Conservation (phyloP, 1,140 invertebrate genomes). For the Drosophila nasuta region DNA sequence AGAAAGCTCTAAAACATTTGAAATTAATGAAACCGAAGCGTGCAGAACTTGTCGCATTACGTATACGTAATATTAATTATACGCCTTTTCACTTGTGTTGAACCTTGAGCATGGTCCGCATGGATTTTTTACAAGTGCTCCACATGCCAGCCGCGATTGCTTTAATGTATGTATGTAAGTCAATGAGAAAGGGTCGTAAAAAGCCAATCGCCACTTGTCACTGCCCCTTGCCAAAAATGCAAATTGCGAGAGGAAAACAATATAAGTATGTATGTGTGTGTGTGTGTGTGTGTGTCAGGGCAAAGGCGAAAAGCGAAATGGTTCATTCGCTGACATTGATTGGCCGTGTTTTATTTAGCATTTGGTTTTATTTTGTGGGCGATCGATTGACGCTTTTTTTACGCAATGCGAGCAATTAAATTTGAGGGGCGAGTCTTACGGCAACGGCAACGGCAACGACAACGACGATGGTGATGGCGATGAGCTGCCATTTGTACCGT, state of each 20-base stretch:
- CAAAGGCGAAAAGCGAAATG: constrained; percentile 21
- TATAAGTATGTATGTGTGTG: not conserved
- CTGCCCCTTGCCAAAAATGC: constrained; percentile 9
- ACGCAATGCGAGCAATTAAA: constrained; percentile 62
- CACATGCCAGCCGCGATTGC: no score
- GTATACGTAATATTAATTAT: no score
- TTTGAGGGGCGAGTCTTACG: constrained; percentile 55
- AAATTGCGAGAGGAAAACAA: constrained; percentile 20
- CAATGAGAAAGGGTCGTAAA: not conserved
- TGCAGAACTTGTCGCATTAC: no score
- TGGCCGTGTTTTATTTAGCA: constrained; percentile 57
- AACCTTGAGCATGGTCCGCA: no score
- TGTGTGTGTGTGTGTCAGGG: not conserved
- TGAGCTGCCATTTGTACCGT: constrained; percentile 49
- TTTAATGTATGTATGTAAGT: no score
- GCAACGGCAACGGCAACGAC: not conserved
- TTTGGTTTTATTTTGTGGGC: constrained; percentile 30
- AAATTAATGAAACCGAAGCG: no score
- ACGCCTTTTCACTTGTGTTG: no score
- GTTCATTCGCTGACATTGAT: constrained; percentile 64
- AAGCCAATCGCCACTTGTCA: constrained; percentile 12
- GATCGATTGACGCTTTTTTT: constrained; percentile 14
- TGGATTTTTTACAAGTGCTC: no score
- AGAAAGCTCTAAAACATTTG: no score
- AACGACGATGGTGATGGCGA: not conserved